phyloP scores from a whole-genome alignment of 2,797 vertebrate genomes.

The Bradypodion pumilum region DNA sequence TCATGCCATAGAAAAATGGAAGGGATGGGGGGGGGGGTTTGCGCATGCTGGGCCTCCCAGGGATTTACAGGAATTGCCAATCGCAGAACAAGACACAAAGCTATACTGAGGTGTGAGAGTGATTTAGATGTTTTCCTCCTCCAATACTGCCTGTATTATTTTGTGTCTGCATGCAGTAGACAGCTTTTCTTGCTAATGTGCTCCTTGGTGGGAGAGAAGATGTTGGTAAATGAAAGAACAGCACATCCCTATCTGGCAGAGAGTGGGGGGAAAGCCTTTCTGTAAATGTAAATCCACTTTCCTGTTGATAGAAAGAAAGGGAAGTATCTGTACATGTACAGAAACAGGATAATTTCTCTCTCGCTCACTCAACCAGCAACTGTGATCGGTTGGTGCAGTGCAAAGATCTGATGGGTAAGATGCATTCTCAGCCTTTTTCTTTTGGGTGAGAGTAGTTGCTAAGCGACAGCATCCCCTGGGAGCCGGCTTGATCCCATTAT shows the following conservation, averaged over 20 bases:
- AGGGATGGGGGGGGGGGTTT: too few species aligned
- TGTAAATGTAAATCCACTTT: rapidly evolving
- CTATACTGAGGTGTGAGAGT: neutral
- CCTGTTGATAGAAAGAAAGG: neutral
- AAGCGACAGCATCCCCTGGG: constrained; percentile 52
- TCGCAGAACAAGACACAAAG: neutral
- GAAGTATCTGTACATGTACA: neutral
- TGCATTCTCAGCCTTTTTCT: constrained; percentile 45
- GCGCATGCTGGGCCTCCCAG: too few species aligned
- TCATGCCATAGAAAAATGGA: neutral
- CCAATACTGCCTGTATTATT: neutral
- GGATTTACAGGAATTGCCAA: too few species aligned
- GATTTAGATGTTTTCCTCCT: neutral
- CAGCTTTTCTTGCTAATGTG: neutral
- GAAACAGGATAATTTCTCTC: rapidly evolving
- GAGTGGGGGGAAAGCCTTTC: neutral
- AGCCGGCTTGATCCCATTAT: constrained; percentile 3
- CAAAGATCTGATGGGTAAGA: constrained; percentile 21
- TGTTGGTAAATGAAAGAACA: rapidly evolving
- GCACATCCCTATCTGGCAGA: neutral
- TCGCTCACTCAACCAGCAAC: constrained; percentile 22
- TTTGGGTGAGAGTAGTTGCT: constrained; percentile 54
- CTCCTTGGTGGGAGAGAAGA: neutral
- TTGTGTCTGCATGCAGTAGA: neutral
- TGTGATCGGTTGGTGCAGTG: constrained; percentile 9